Base-by-base conservation (phyloP, 2,113 vertebrate genomes). In the Eira barbara region DNA sequence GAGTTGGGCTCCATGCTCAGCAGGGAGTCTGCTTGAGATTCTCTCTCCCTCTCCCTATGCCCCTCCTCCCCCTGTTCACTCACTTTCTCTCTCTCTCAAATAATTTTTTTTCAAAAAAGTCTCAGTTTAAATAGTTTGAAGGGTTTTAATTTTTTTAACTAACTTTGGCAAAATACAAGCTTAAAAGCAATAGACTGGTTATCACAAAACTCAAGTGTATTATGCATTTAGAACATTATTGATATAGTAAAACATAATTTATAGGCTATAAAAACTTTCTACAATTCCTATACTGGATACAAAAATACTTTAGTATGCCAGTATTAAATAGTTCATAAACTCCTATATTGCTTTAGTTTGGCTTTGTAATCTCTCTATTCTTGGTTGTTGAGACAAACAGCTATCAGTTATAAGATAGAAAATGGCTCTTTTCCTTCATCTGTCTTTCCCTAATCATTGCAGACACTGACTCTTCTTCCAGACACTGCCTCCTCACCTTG, bases 321-420 rank as follows among this genome's bases (percentile, higher is more conserved):
- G 82, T 98, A 98, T 98, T 98, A 98, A 98, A 98, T 98, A 98
- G 96, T 97, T 95, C 86, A 18, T 98, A 97, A 98, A 94, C 91
- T 97, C 94, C 92, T 95, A 71, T 95, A 95, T 95, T 52, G 94
- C 94, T 98, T 98, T 92, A n/a, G 94, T 98, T 98, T 98, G 96
- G 59, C 96, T 0, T 98, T 98, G 94, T 98, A 94, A 97, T 97
- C 0, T 89, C 0, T 89, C 13, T 59, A 21, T 63, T 92, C 47
- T 96, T 94, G 76, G n/a, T 94, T 73, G 29, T 25, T 95, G 27
- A 92, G 49, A 87, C 23, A 85, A 42, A 93, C 13, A 71, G 42
- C 6, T 89, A 7, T 86, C 36, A 74, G 59, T 73, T 65, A 65
- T 82, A 27, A 47, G 57, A 80, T 86, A 74, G 42, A 67, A 92